A percentile compares a stretch with the other conserved stretches of the same genome.
phyloP scores from a whole-genome alignment of 30 jellyfish, hydroid and myxozoan genomes.

The Mastigias papua region DNA sequence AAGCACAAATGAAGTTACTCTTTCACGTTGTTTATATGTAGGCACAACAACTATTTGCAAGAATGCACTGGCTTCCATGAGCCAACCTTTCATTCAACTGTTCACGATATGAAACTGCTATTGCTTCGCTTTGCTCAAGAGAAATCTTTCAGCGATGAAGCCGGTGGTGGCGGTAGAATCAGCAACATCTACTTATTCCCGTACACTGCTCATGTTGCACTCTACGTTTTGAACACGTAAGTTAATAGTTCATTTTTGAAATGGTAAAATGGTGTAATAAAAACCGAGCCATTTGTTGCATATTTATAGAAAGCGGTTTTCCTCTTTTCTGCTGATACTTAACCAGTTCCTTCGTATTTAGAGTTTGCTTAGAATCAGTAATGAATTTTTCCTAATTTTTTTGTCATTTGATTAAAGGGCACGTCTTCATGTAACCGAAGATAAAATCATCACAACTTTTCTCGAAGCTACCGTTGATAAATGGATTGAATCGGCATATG shows the following conservation, averaged over 20 bases:
- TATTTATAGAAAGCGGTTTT: too few species aligned
- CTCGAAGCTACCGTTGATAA: constrained; percentile 78
- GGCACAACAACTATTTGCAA: constrained; percentile 94
- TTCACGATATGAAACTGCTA: constrained; percentile 88
- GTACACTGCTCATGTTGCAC: constrained; percentile 87
- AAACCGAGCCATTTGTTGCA: too few species aligned
- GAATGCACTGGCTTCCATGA: constrained; percentile 98
- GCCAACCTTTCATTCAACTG: constrained; percentile 91
- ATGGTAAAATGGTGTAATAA: too few species aligned
- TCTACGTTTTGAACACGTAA: constrained; percentile 91
- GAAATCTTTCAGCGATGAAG: constrained; percentile 87
- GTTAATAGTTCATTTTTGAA: constrained; percentile 36
- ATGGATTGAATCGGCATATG: constrained; percentile 88
- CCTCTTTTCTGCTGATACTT: too few species aligned
- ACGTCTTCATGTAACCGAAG: constrained; percentile 92
- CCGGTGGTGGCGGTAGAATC: constrained; percentile 98
- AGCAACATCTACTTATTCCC: constrained; percentile 93
- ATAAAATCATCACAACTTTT: constrained; percentile 76
- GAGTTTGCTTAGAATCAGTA: background rate
- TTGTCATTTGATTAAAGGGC: constrained; percentile 53
- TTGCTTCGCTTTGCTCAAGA: constrained; percentile 88
- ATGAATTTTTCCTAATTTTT: background rate
- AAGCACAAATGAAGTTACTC: too few species aligned
- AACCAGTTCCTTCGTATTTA: too few species aligned
- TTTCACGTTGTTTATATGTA: too few species aligned